Evolutionary conservation across 1,140 invertebrate species (phyloP), one percentile per base, ranked within the genome.

Genomic region (Nephotettix cincticeps): DNA sequence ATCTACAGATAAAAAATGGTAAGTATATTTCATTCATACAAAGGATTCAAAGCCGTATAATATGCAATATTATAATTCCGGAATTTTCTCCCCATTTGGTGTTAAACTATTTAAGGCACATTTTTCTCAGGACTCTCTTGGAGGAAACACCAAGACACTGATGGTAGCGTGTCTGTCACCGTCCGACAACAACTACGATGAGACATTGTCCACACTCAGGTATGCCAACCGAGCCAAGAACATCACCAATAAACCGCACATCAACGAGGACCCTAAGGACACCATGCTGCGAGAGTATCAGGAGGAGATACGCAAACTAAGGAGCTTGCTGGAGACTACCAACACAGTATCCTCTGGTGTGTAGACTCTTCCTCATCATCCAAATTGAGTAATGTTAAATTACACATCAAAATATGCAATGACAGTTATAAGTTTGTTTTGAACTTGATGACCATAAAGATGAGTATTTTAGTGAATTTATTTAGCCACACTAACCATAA

Each of bases 231-330:
- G 96, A 74, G 96, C 95, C 3, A 95, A 97, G 80, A 96, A 95
- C 77, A 98, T 98, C 69, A 89, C 93, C 76, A 98, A 98, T 80
- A 94, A 95, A 76, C 95, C 95, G 0, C 89, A 88, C 77, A 90
- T 98, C 11, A 98, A 98, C 81, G 95, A 98, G 81, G 92, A 98
- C 81, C 95, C 95, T 0, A 98, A 98, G 81, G 95, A 98, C 77
- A 90, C 93, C 2, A 84, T 96, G 74, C 81, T 97, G 0, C 81
- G 93, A 27, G 88, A 97, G 78, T 97, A 96, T 79, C 93, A 97
- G 78, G 85, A 94, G 74, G 94, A 96, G 80, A 90, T 96, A 29
- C 85, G 93, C 63, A 84, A 90, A 68, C 82, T 97, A 1, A 87
- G 87, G 70, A 86, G 86, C 72, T 81, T 95, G 68, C 81, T 96